A percentile compares a stretch with the other conserved stretches of the same genome.
Conservation (phyloP, 2,113 vertebrate species). For the Varanus komodoensis region DNA sequence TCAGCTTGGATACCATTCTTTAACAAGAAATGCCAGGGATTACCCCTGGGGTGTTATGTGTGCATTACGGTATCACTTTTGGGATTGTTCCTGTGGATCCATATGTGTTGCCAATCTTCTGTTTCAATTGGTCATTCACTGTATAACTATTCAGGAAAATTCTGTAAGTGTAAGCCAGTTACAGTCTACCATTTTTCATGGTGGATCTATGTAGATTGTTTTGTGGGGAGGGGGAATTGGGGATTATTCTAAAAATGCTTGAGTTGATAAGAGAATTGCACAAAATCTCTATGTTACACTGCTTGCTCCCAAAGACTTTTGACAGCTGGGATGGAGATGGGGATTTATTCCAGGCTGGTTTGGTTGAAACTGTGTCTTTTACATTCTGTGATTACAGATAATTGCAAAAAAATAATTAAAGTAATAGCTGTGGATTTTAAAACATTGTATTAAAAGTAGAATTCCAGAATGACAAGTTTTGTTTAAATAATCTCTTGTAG, state of each 20-base stretch:
- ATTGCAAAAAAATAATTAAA: not conserved
- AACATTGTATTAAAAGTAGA: not conserved
- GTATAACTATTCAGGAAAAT: not conserved
- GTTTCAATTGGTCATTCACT: not conserved
- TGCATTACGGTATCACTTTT: not conserved
- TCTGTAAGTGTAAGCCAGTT: not conserved
- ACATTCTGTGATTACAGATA: not conserved
- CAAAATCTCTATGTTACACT: not conserved
- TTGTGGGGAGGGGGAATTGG: too few species aligned
- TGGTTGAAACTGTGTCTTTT: not conserved
- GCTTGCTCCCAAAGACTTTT: too few species aligned
- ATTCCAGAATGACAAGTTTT: not conserved
- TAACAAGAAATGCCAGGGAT: not conserved
- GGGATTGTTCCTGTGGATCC: not conserved
- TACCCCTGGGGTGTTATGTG: not conserved
- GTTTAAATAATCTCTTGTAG: not conserved
- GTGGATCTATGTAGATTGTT: not conserved
- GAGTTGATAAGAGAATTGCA: not conserved
- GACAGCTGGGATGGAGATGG: not conserved
- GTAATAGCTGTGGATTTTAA: not conserved
- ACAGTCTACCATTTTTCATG: not conserved
- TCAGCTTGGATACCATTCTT: not conserved
- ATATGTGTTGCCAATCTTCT: not conserved
- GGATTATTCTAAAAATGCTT: not conserved
- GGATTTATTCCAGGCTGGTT: not conserved